Evolutionary conservation across 2,113 vertebrate genomes (phyloP).

Genomic region (Trematomus loennbergii): DNA sequence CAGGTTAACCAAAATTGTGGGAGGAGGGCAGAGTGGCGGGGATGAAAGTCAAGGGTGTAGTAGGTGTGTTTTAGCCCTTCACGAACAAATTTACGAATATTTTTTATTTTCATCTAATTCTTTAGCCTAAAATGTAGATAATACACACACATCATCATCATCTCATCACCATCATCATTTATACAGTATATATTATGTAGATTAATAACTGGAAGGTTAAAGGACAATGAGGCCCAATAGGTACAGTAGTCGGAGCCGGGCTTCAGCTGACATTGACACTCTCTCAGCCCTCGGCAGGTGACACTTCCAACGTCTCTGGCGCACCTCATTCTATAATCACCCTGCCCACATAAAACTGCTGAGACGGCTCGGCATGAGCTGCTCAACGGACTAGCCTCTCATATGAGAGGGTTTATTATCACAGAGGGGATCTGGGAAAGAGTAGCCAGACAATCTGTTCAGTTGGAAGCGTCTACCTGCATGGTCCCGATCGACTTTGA

Average conservation of each 20-base stretch:
- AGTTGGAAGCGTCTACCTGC: constrained; percentile 28
- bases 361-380: constrained; percentile 39
- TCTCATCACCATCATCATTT: not conserved
- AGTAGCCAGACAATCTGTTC: constrained; percentile 47
- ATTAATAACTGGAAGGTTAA: constrained; percentile 2
- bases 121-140: not conserved
- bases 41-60: no score
- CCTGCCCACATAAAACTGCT: constrained; percentile 43
- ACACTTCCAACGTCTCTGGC: constrained; percentile 29
- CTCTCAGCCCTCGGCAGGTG: constrained; percentile 24
- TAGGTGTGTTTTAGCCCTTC: no score
- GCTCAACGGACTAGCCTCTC: constrained; percentile 42
- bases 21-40: no score
- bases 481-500: constrained; percentile 11
- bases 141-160: no score
- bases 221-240: constrained; percentile 23
- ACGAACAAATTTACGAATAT: no score
- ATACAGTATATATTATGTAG: not conserved
- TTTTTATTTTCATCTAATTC: no score
- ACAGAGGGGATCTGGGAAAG: constrained; percentile 32
- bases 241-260: not conserved
- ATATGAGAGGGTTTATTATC: constrained; percentile 50
- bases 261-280: constrained; percentile 47
- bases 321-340: constrained; percentile 41
- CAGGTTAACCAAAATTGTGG: no score